Conservation (phyloP, 2,888 invertebrate genomes). For the Ferdinandea cuprea region DNA sequence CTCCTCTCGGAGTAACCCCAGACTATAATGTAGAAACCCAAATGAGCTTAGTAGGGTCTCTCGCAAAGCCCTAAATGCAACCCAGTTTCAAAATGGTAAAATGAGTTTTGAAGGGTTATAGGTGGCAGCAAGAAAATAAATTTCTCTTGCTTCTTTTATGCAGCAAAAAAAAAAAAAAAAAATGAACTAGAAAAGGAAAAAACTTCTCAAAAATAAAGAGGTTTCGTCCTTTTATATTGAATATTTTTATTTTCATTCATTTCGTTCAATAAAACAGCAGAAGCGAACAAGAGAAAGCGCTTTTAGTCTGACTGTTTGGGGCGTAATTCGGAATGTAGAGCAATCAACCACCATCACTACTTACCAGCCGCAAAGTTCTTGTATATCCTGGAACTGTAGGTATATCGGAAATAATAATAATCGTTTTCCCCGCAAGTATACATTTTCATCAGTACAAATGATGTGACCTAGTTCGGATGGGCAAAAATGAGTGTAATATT, state of each 20-base stretch:
- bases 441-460: slow-evolving; percentile 55
- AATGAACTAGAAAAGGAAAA: no score
- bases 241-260: slow-evolving; percentile 29
- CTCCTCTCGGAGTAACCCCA: slow-evolving; percentile 24
- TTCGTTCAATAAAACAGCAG: slow-evolving; percentile 26
- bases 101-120: slow-evolving; percentile 35
- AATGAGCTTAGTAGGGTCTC: slow-evolving; percentile 33
- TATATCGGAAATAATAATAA: slow-evolving; percentile 59
- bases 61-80: slow-evolving; percentile 32
- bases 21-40: slow-evolving; percentile 23
- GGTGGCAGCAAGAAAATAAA: slow-evolving; percentile 47
- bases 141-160: slow-evolving; percentile 4
- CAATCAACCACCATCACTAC: no score
- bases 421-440: slow-evolving; percentile 39
- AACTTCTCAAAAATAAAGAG: background rate
- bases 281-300: slow-evolving; percentile 9
- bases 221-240: slow-evolving; percentile 19
- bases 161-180: background rate
- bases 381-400: slow-evolving; percentile 26
- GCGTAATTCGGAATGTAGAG: slow-evolving; percentile 29
- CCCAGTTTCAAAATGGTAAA: slow-evolving; percentile 20
- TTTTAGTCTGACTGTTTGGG: slow-evolving; percentile 14
- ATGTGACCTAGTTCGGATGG: slow-evolving; percentile 53
- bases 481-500: slow-evolving; percentile 4
- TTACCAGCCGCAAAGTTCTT: slow-evolving; percentile 49